phyloP scores from a whole-genome alignment of 2,797 vertebrate genomes.

The Dendrocincla tyrannina region DNA sequence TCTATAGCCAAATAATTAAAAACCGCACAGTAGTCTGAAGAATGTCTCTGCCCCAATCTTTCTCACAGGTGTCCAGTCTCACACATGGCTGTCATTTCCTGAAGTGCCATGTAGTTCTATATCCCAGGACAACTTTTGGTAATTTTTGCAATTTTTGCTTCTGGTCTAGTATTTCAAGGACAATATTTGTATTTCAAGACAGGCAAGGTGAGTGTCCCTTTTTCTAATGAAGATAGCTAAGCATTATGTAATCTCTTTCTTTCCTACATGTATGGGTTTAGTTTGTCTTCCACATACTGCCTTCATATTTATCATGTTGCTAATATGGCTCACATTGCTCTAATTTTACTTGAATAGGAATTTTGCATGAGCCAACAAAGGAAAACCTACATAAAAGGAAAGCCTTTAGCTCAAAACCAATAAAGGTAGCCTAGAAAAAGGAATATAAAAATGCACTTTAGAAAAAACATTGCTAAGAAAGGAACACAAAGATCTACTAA shows the following conservation, averaged over 20 bases:
- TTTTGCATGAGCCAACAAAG: neutral
- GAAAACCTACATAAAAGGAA: neutral
- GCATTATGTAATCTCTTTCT: neutral
- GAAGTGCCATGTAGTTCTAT: neutral
- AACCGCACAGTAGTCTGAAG: neutral
- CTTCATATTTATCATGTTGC: neutral
- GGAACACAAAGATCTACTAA: neutral
- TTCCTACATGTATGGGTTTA: neutral
- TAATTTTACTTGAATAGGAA: neutral
- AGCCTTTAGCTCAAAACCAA: neutral
- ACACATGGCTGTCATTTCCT: neutral
- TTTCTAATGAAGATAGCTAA: neutral
- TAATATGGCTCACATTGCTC: neutral
- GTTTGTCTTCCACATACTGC: neutral
- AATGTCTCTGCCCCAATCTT: neutral
- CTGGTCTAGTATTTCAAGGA: neutral
- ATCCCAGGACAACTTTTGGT: neutral
- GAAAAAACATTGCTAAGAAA: neutral
- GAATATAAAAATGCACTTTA: neutral
- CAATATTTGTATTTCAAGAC: neutral
- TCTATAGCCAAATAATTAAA: neutral
- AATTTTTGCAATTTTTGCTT: neutral
- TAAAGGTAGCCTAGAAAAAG: neutral
- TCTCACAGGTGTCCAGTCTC: neutral
- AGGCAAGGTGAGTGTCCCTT: neutral